Evolutionary conservation across 2,888 invertebrate species (phyloP).

Genomic region (Teleiodes luculella): DNA sequence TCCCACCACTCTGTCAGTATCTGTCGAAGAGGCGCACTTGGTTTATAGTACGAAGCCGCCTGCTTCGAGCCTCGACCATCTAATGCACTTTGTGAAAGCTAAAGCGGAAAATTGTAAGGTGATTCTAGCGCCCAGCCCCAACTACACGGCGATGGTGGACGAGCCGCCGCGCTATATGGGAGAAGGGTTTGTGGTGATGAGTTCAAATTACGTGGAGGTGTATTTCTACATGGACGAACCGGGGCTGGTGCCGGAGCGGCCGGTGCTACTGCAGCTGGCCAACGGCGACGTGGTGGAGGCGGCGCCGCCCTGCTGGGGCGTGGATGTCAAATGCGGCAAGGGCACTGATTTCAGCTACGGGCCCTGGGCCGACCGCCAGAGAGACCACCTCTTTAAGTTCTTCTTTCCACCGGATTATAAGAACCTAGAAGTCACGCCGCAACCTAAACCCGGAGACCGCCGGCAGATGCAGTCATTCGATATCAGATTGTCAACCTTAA

Average conservation of each 20-base stretch:
- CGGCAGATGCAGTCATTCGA: conserved; percentile 95
- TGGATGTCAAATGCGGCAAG: conserved; percentile 96
- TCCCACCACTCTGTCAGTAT: conserved; percentile 94
- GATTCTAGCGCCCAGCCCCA: conserved; percentile 96
- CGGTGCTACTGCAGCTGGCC: conserved; percentile 91
- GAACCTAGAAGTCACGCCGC: conserved; percentile 86
- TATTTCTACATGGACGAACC: conserved; percentile 99
- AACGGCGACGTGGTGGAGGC: conserved; percentile 96
- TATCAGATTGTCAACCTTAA: conserved; percentile 91
- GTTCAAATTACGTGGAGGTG: conserved; percentile 95
- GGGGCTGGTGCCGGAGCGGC: conserved; percentile 94
- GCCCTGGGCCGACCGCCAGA: conserved; percentile 98
- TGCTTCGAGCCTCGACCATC: conserved; percentile 93
- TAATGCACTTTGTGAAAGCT: conserved; percentile 97
- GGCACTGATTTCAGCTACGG: conserved; percentile 98
- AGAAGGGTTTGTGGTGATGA: conserved; percentile 97
- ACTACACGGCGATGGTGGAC: conserved; percentile 94
- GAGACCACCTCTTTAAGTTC: conserved; percentile 96
- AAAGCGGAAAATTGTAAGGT: conserved; percentile 97
- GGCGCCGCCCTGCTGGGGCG: conserved; percentile 96
- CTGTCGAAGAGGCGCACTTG: conserved; percentile 95
- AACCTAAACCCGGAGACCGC: conserved; percentile 91
- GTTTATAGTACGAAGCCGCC: conserved; percentile 97
- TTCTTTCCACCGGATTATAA: conserved; percentile 95
- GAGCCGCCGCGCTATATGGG: conserved; percentile 98